Evolutionary conservation across 2,113 vertebrate genomes (phyloP).

Genomic region (Gambusia holbrooki): DNA sequence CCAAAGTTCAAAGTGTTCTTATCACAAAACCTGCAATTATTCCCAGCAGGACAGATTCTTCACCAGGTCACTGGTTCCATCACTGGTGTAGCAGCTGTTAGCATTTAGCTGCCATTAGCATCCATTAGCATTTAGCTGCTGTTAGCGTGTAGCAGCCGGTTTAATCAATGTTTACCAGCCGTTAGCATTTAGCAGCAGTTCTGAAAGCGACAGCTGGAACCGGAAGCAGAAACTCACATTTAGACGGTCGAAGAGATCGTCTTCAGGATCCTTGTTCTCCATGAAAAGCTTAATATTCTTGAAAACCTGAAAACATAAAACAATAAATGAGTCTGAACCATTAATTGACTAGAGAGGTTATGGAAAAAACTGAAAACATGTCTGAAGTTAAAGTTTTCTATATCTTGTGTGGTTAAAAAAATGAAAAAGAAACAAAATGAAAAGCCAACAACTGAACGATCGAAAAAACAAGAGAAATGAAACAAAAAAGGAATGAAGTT

Average conservation of each 20-base stretch:
- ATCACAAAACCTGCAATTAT: background rate
- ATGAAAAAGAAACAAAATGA: too few species aligned
- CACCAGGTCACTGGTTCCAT: background rate
- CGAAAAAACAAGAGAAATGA: too few species aligned
- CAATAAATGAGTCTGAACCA: background rate
- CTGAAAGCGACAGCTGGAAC: background rate
- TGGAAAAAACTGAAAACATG: background rate
- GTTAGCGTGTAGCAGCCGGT: too few species aligned
- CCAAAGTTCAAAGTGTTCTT: background rate
- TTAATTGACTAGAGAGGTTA: too few species aligned
- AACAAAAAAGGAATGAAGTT: too few species aligned
- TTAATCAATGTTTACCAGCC: too few species aligned
- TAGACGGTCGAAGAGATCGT: constrained; percentile 83
- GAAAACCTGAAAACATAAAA: constrained; percentile 79
- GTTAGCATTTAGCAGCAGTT: background rate
- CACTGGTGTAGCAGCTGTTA: background rate
- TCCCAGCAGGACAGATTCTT: background rate
- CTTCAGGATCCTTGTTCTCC: constrained; percentile 77
- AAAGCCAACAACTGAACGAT: too few species aligned
- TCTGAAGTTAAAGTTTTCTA: background rate
- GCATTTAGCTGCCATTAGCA: background rate
- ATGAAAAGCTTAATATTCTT: constrained; percentile 83
- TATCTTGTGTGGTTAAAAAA: background rate
- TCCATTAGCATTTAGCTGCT: too few species aligned
- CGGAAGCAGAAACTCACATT: constrained; percentile 56